These are phyloP conservation scores for Psittacara wagleri DNA, from an alignment of 2,113 vertebrate genomes.

Conservation along the genomic window DNA sequence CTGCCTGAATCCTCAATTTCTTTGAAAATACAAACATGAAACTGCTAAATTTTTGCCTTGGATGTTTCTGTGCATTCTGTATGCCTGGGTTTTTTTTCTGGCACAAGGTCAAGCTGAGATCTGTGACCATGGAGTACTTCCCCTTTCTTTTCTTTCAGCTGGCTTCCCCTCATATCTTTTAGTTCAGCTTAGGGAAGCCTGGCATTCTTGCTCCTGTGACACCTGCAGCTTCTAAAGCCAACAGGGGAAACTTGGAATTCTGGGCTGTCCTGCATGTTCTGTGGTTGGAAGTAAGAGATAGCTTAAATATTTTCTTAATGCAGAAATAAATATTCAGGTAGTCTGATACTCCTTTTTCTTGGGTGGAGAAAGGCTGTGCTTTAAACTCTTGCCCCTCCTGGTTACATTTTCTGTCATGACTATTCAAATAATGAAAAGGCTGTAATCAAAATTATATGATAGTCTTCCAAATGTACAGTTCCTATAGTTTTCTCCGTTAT, in stretches of 20 bases:
- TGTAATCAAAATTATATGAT: not conserved
- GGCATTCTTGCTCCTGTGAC: not conserved
- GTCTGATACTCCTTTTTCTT: not conserved
- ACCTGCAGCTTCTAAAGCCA: not conserved
- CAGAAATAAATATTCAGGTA: not conserved
- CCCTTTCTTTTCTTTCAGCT: not conserved
- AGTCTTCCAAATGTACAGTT: not conserved
- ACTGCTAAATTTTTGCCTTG: not conserved
- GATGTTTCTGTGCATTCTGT: not conserved
- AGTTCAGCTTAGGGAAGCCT: not conserved
- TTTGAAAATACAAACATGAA: not conserved
- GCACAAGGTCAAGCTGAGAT: not conserved
- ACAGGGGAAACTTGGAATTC: not conserved
- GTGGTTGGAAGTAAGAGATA: not conserved
- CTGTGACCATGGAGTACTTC: not conserved
- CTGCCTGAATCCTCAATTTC: not conserved
- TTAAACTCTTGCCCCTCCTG: not conserved
- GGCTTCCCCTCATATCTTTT: not conserved
- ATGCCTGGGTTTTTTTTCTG: not conserved
- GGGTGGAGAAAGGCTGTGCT: not conserved
- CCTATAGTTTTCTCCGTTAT: not conserved
- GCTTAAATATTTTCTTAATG: not conserved
- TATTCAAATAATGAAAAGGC: constrained; percentile 11
- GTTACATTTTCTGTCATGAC: not conserved
- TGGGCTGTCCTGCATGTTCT: not conserved